Evolutionary conservation across 2,113 vertebrate species (phyloP).

Genomic region (Neotoma lepida): DNA sequence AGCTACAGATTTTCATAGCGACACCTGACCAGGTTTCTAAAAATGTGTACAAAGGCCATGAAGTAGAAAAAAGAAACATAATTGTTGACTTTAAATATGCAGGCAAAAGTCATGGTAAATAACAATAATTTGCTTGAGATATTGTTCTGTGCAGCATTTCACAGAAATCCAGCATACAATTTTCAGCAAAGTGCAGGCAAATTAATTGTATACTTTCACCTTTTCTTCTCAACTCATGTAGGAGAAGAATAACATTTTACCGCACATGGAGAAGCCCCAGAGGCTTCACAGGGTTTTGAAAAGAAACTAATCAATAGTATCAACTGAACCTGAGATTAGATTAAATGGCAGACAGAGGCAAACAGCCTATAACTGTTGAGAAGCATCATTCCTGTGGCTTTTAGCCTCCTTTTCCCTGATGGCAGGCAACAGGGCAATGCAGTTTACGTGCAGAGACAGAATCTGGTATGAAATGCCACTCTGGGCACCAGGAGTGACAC

Average conservation of each 20-base stretch:
- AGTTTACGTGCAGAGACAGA: slow-evolving; percentile 42
- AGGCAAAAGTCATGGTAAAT: slow-evolving; percentile 86
- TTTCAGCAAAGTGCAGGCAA: slow-evolving; percentile 85
- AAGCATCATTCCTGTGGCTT: slow-evolving; percentile 67
- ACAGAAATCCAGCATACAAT: slow-evolving; percentile 87
- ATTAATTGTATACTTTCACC: slow-evolving; percentile 88
- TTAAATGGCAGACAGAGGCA: slow-evolving; percentile 82
- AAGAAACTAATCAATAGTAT: slow-evolving; percentile 86
- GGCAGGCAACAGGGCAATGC: slow-evolving; percentile 68
- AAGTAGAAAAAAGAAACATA: slow-evolving; percentile 82
- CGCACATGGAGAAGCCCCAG: slow-evolving; percentile 72
- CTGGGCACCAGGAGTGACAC: neutral
- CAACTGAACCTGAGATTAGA: slow-evolving; percentile 85
- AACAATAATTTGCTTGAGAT: slow-evolving; percentile 88
- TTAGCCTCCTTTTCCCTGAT: slow-evolving; percentile 64
- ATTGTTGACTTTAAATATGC: slow-evolving; percentile 86
- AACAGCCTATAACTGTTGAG: slow-evolving; percentile 72
- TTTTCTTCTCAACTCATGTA: slow-evolving; percentile 80
- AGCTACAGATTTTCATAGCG: slow-evolving; percentile 66
- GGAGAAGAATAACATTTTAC: slow-evolving; percentile 83
- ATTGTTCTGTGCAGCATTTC: slow-evolving; percentile 82
- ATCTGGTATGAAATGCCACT: slow-evolving; percentile 6
- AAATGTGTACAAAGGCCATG: slow-evolving; percentile 84
- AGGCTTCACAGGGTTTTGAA: slow-evolving; percentile 73
- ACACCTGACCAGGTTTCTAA: slow-evolving; percentile 84